Conservation (phyloP, 2,113 vertebrate genomes). For the Lipophrys pholis region DNA sequence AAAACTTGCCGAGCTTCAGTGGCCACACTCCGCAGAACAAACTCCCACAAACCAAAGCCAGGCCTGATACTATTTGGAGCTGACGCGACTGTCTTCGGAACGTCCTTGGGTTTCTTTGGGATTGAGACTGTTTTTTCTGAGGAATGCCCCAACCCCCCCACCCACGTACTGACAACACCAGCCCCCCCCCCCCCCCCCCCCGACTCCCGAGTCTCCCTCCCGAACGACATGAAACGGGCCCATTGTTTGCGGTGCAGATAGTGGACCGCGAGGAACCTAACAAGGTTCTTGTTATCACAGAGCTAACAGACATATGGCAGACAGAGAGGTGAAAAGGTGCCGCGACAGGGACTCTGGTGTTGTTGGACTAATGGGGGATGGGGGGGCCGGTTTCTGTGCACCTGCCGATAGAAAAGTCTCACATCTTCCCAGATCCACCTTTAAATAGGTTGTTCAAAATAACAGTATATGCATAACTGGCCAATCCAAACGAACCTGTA, state of each 20-base stretch:
- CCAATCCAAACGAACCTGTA: too few relatives aligned
- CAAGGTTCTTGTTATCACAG: conserved; percentile 68
- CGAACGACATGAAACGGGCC: conserved; percentile 58
- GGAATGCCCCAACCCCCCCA: conserved; percentile 33
- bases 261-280: conserved; percentile 47
- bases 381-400: neutral
- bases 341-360: conserved; percentile 30
- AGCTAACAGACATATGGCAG: conserved; percentile 59
- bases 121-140: conserved; percentile 45
- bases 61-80: neutral
- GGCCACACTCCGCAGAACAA: neutral
- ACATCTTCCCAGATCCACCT: neutral
- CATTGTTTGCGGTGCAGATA: conserved; percentile 68
- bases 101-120: conserved; percentile 61
- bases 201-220: neutral
- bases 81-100: conserved; percentile 41
- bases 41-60: neutral
- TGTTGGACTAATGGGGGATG: conserved; percentile 33
- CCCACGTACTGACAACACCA: conserved; percentile 43
- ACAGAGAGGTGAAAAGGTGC: conserved; percentile 49
- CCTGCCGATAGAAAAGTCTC: neutral
- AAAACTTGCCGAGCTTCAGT: neutral
- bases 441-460: neutral
- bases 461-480: neutral
- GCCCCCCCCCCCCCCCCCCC: neutral